Evolutionary conservation across 2,113 vertebrate genomes (phyloP).

Genomic region (Glareola pratincola): DNA sequence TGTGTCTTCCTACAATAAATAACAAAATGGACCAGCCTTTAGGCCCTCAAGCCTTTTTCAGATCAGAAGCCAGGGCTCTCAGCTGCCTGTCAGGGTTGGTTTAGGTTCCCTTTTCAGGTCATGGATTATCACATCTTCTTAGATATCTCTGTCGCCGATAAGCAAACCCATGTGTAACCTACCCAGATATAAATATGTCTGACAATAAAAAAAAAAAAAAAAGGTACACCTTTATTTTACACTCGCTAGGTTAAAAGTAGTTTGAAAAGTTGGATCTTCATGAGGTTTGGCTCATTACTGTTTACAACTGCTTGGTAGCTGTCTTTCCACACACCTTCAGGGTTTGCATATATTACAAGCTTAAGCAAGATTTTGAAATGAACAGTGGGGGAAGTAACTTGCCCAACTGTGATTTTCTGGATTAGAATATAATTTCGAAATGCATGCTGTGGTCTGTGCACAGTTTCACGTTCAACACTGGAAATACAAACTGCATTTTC

Average conservation of each 20-base stretch:
- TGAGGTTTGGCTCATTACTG: not conserved
- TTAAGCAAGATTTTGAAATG: not conserved
- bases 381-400: not conserved
- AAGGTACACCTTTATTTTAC: not conserved
- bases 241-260: not conserved
- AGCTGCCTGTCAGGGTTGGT: not conserved
- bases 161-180: not conserved
- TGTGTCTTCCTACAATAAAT: not conserved
- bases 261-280: not conserved
- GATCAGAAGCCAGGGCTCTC: not conserved
- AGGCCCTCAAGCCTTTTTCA: not conserved
- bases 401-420: not conserved
- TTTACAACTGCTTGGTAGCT: not conserved
- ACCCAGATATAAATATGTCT: not conserved
- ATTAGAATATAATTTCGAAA: not conserved
- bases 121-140: not conserved
- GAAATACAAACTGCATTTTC: not conserved
- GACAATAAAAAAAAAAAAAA: not conserved
- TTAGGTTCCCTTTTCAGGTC: not conserved
- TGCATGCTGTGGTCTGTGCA: not conserved
- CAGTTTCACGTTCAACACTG: not conserved
- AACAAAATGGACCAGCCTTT: not conserved
- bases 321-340: not conserved
- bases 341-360: not conserved
- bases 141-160: not conserved